Percentiles rank a stretch among this genome's conserved stretches.
Conservation (phyloP, 1,140 invertebrate species). For the Brachionus manjavacas region DNA sequence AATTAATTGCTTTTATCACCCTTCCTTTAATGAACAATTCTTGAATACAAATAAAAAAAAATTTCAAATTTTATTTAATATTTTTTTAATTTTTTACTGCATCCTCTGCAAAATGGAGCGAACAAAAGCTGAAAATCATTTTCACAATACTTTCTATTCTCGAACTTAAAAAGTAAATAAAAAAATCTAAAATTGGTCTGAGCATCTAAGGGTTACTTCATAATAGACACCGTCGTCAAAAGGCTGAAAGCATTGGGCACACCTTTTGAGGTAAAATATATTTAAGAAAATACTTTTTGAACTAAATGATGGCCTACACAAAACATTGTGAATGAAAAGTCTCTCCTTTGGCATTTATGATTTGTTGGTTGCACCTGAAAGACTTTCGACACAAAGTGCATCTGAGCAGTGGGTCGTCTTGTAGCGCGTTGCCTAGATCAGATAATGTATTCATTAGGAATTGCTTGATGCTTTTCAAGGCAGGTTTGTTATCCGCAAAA, state of each 20-base stretch:
- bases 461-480: neutral
- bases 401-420: neutral
- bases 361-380: slow-evolving; percentile 89
- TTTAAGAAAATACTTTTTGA: slow-evolving; percentile 4
- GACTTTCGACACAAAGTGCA: slow-evolving; percentile 60
- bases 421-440: neutral
- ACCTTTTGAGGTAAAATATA: slow-evolving; percentile 63
- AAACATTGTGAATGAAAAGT: slow-evolving; percentile 98
- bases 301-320: slow-evolving; percentile 72
- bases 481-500: neutral
- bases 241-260: slow-evolving; percentile 94
- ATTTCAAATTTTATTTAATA: neutral
- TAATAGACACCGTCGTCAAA: slow-evolving; percentile 97
- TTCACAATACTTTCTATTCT: slow-evolving; percentile 97
- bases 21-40: slow-evolving; percentile 89
- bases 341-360: slow-evolving; percentile 96
- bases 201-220: slow-evolving; percentile 61
- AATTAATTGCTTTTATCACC: slow-evolving; percentile 98
- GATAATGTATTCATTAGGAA: neutral
- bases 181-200: slow-evolving; percentile 40
- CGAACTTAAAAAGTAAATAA: slow-evolving; percentile 65
- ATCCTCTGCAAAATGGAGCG: slow-evolving; percentile 94
- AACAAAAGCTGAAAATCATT: slow-evolving; percentile 97
- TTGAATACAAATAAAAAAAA: slow-evolving; percentile 53
- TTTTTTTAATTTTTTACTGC: slow-evolving; percentile 65